A percentile compares a stretch with the other conserved stretches of the same genome.
Conservation (phyloP, 1,140 invertebrate species). For the Drosophila funebris region DNA sequence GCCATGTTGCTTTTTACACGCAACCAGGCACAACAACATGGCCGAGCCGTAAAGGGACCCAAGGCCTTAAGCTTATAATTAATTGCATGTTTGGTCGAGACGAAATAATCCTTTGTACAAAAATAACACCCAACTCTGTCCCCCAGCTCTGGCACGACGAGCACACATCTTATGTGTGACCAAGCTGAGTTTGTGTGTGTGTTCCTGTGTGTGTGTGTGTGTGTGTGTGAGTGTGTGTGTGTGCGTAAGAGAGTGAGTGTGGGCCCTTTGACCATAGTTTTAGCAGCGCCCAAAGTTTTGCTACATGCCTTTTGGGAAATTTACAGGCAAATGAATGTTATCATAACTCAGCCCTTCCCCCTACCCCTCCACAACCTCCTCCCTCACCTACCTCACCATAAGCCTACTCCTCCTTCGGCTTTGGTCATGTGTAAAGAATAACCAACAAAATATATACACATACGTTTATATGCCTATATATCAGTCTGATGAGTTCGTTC, state of each 20-base stretch:
- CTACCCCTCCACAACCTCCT: no score
- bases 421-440: conserved; percentile 55
- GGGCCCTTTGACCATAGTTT: conserved; percentile 70
- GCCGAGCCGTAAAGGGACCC: conserved; percentile 71
- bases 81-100: conserved; percentile 84
- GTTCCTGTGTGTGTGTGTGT: conserved; percentile 1
- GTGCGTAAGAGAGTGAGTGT: conserved; percentile 13
- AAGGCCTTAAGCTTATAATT: conserved; percentile 84
- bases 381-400: background rate
- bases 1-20: conserved; percentile 64
- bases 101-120: conserved; percentile 83
- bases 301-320: conserved; percentile 77
- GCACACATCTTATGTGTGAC: conserved; percentile 54
- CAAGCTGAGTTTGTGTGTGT: conserved; percentile 32
- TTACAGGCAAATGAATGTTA: conserved; percentile 80
- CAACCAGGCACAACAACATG: conserved; percentile 61
- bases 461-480: conserved; percentile 6
- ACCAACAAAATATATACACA: conserved; percentile 11
- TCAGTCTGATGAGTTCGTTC: conserved; percentile 25
- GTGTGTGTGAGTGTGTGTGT: conserved; percentile 11
- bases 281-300: conserved; percentile 63
- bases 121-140: conserved; percentile 57
- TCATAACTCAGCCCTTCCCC: conserved; percentile 60
- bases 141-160: conserved; percentile 5
- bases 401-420: conserved; percentile 20